Evolutionary conservation across 2,113 vertebrate genomes (phyloP).

Genomic region (Polypterus bichir): DNA sequence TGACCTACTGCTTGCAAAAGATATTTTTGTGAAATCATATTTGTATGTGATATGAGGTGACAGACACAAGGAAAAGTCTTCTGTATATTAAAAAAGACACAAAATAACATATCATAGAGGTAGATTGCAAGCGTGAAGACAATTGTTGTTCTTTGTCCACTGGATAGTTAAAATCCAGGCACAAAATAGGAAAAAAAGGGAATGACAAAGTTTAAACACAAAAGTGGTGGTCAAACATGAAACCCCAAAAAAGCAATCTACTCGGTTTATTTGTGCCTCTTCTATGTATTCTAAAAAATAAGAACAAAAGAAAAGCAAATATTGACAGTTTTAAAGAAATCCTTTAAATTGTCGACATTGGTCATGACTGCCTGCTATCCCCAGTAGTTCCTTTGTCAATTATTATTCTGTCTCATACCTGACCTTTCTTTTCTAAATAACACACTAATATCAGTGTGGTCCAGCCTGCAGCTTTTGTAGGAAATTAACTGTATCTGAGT

Average conservation of each 20-base stretch:
- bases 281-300: constrained; percentile 7
- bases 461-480: constrained; percentile 36
- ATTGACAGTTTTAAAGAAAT: constrained; percentile 2
- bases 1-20: too few relatives aligned
- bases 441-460: constrained; percentile 39
- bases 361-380: constrained; percentile 20
- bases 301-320: constrained; percentile 11
- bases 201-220: too few relatives aligned
- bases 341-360: constrained; percentile 16
- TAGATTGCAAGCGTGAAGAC: too few relatives aligned
- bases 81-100: too few relatives aligned
- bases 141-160: too few relatives aligned
- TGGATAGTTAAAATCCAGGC: too few relatives aligned
- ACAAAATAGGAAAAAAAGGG: too few relatives aligned
- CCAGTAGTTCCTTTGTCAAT: constrained; percentile 54
- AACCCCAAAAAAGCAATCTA: background rate
- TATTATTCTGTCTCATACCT: constrained; percentile 57
- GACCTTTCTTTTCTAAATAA: constrained; percentile 58
- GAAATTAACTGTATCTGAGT: constrained; percentile 46
- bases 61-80: too few relatives aligned
- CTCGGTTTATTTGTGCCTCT: background rate
- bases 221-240: too few relatives aligned
- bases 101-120: too few relatives aligned
- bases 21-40: too few relatives aligned
- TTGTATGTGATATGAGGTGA: too few relatives aligned